Conservation (phyloP, 2,888 invertebrate species). For the Geophilus truncorum region DNA sequence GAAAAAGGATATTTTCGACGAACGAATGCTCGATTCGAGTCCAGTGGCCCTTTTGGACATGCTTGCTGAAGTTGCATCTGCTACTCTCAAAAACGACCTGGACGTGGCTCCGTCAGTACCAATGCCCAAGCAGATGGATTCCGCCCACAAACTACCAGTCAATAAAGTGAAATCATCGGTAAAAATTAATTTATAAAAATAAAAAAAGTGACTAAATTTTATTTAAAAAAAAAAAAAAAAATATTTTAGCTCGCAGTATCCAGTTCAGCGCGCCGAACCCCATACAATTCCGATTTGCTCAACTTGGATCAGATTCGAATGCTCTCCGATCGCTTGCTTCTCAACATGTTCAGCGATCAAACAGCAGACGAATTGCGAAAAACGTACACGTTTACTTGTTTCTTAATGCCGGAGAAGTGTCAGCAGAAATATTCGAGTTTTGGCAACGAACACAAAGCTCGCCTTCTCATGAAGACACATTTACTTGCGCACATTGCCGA, state of each 20-base stretch:
- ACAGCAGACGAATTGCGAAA: slow-evolving; percentile 54
- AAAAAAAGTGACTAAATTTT: slow-evolving; percentile 40
- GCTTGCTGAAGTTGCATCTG: slow-evolving; percentile 57
- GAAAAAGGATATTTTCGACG: neutral
- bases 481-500: slow-evolving; percentile 51
- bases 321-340: slow-evolving; percentile 52
- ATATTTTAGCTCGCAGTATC: neutral
- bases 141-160: too few species aligned
- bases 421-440: slow-evolving; percentile 54
- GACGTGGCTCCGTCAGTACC: neutral
- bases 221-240: too few species aligned
- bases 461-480: slow-evolving; percentile 53
- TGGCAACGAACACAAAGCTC: slow-evolving; percentile 55
- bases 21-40: slow-evolving; percentile 28
- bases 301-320: slow-evolving; percentile 45
- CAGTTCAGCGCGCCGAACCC: neutral
- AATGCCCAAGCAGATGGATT: too few species aligned
- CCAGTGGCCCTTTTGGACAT: slow-evolving; percentile 52
- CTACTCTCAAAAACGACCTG: slow-evolving; percentile 48
- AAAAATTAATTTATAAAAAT: neutral
- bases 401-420: slow-evolving; percentile 52
- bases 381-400: slow-evolving; percentile 54
- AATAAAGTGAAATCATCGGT: slow-evolving; percentile 26
- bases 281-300: slow-evolving; percentile 40
- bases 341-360: slow-evolving; percentile 53